Conservation (phyloP, 1,140 invertebrate species). For the Notospermus geniculatus region DNA sequence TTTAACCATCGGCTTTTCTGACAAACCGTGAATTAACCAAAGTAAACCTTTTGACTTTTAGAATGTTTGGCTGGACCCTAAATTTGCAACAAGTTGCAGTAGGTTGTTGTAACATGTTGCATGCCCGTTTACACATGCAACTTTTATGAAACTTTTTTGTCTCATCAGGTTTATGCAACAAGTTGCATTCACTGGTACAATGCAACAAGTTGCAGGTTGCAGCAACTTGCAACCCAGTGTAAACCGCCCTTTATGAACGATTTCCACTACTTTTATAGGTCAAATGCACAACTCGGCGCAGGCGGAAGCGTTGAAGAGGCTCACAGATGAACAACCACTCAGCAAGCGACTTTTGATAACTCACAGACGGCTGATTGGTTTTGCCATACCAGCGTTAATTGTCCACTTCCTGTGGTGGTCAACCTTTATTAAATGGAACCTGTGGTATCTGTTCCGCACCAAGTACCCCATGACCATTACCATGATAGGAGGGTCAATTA, state of each 20-base stretch:
- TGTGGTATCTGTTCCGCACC: slow-evolving; percentile 29
- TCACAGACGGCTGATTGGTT: slow-evolving; percentile 12
- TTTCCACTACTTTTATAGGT: slow-evolving; percentile 5
- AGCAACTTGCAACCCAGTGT: too few relatives aligned
- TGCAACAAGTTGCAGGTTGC: too few relatives aligned
- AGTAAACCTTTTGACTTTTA: too few relatives aligned
- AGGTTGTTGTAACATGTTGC: too few relatives aligned
- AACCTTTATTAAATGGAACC: slow-evolving; percentile 32
- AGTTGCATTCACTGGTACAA: too few relatives aligned
- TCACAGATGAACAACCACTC: not conserved
- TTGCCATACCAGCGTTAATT: slow-evolving; percentile 28
- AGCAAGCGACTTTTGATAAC: not conserved
- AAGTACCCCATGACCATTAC: slow-evolving; percentile 34
- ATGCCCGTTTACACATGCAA: too few relatives aligned
- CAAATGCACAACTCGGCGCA: not conserved
- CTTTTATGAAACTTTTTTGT: too few relatives aligned
- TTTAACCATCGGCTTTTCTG: too few relatives aligned
- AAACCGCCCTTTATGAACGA: not conserved
- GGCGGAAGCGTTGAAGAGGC: not conserved
- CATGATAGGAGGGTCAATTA: slow-evolving; percentile 32
- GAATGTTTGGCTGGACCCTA: too few relatives aligned
- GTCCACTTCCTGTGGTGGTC: slow-evolving; percentile 31
- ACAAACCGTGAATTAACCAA: too few relatives aligned
- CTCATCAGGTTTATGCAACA: too few relatives aligned
- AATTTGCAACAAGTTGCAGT: too few relatives aligned